Conservation (phyloP, 2,888 invertebrate species). For the Molanna angustata region DNA sequence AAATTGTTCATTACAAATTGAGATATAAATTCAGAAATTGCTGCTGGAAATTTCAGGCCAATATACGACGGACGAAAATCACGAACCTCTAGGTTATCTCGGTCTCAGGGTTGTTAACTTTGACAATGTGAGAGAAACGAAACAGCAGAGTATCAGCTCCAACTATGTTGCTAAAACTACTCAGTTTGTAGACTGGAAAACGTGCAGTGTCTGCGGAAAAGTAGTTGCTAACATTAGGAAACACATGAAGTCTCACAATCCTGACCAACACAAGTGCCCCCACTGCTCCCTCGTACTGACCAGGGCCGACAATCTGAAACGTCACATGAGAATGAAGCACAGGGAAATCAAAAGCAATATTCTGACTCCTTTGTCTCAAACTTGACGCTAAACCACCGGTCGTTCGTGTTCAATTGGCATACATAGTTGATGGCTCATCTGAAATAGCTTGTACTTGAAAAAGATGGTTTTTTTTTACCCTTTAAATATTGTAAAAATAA, state of each 20-base stretch:
- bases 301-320: constrained; percentile 65
- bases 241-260: constrained; percentile 63
- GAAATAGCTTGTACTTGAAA: too few species aligned
- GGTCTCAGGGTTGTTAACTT: constrained; percentile 21
- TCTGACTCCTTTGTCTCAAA: constrained; percentile 9
- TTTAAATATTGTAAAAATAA: too few species aligned
- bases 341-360: constrained; percentile 33
- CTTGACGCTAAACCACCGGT: too few species aligned
- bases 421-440: too few species aligned
- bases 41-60: constrained; percentile 28
- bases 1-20: too few species aligned
- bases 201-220: constrained; percentile 64
- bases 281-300: constrained; percentile 62
- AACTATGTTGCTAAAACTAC: neutral
- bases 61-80: constrained; percentile 38
- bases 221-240: constrained; percentile 66
- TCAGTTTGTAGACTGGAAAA: constrained; percentile 43
- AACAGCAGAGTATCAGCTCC: constrained; percentile 1
- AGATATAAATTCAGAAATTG: too few species aligned
- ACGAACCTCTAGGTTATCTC: constrained; percentile 35
- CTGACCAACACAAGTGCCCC: constrained; percentile 61
- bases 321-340: constrained; percentile 65
- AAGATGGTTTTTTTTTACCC: too few species aligned
- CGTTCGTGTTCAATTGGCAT: too few species aligned
- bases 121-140: constrained; percentile 15